These are phyloP conservation scores for Polypedilum vanderplanki DNA, from an alignment of 1,140 invertebrate genomes.

Conservation along the genomic window DNA sequence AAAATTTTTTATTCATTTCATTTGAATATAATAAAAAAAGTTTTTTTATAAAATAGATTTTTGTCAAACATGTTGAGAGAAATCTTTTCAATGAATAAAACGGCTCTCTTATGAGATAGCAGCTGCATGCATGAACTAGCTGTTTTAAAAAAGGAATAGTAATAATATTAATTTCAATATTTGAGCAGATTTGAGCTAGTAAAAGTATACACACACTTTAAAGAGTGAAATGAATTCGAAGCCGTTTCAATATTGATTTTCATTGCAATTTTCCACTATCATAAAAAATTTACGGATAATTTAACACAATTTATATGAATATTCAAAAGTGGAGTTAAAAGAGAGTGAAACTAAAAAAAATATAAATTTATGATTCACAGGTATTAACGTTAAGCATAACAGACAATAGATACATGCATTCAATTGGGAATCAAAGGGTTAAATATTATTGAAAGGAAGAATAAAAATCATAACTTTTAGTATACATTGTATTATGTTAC, in stretches of 20 bases:
- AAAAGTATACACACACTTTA: background rate
- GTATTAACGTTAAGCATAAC: conserved; percentile 17
- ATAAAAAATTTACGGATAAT: conserved; percentile 26
- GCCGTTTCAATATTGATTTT: conserved; percentile 10
- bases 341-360: background rate
- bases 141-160: background rate
- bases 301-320: conserved; percentile 23
- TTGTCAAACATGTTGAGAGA: background rate
- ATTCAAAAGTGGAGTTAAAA: background rate
- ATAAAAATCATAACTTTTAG: conserved; percentile 21
- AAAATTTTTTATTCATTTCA: background rate
- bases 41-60: background rate
- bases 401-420: conserved; percentile 1
- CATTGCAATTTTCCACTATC: conserved; percentile 7
- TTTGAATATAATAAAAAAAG: conserved; percentile 4
- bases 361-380: conserved; percentile 19
- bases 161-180: conserved; percentile 17
- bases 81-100: conserved; percentile 14
- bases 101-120: background rate
- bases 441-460: background rate
- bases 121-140: background rate
- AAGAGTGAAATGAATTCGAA: background rate
- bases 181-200: background rate
- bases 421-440: conserved; percentile 21
- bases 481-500: conserved; percentile 8